Base-by-base conservation (phyloP, 2,888 invertebrate species). In the Tipula confusa region DNA sequence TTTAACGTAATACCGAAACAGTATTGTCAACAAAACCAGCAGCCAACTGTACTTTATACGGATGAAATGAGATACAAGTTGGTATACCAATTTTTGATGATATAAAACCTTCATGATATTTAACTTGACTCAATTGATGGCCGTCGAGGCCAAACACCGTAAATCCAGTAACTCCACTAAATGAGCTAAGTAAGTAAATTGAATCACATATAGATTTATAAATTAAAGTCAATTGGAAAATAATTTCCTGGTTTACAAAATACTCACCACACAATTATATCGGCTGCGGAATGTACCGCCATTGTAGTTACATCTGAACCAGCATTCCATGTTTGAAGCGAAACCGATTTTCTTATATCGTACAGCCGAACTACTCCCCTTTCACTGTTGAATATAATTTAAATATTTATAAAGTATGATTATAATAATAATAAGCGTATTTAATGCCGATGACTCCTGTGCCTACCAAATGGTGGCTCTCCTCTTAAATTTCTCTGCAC, bases 81-180 rank as follows among this genome's bases (percentile, higher is more conserved):
- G 97, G 95, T 80, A 97, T 95, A 18, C 96, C 96, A 86, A 96
- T 95, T 88, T 96, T 92, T 86, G 96, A 94, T 84, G 93, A 93
- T 92, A 96, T 95, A 90, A 98, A 97, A 83, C 98, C 97, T 88
- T 98, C 97, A 89, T 97, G 96, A 89, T 95, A 94, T 88, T 95
- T 95, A 88, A 98, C 94, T 2, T 94, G 93, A 89, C 95, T 96
- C 84, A 97, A 91, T 80, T 91, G 90, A 28, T 91, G 90, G 80
- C 97, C 97, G 85, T 92, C 92, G 86, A 94, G 91, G 87, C 94
- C 94, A 90, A 93, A 95, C 83, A 96, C 92, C 87, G 93, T 94
- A 86, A 97, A 95, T 89, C 93, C 94, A 88, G 95, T 95, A 0
- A 95, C 94, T 24, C 95, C 95, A 87, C 95, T 95, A 89, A 82